These are phyloP conservation scores for Mythimna lalbum DNA, from an alignment of 2,888 invertebrate species.

Conservation along the genomic window DNA sequence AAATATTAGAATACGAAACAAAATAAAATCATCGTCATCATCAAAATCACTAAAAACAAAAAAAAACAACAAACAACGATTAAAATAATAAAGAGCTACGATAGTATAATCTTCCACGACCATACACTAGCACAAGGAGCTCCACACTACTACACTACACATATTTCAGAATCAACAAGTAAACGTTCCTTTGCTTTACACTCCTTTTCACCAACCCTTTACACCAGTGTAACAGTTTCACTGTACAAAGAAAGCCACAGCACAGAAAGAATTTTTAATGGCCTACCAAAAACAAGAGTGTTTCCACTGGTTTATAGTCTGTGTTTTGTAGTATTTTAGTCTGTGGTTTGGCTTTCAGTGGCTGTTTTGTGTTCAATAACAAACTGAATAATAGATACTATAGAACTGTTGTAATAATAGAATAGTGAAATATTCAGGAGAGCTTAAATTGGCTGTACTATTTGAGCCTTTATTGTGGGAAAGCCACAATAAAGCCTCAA, in stretches of 20 bases:
- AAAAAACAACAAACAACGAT: no score
- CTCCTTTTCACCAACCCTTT: constrained; percentile 34
- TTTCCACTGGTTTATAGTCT: not conserved
- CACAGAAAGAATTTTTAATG: constrained; percentile 49
- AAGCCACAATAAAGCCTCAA: no score
- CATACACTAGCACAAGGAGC: not conserved
- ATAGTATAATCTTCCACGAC: no score
- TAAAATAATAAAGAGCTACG: no score
- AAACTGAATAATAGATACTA: constrained; percentile 11
- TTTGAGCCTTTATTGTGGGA: not conserved
- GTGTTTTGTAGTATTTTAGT: constrained; percentile 22
- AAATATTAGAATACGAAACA: no score
- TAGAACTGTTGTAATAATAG: constrained; percentile 5
- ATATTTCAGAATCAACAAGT: constrained; percentile 40
- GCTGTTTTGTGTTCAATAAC: constrained; percentile 21
- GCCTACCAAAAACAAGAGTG: constrained; percentile 23
- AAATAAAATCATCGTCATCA: no score
- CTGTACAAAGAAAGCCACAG: constrained; percentile 40
- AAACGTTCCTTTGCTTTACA: not conserved
- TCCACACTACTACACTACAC: not conserved
- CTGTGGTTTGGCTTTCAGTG: constrained; percentile 5
- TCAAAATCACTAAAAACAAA: no score
- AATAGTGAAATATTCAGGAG: constrained; percentile 19
- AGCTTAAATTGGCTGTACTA: not conserved
- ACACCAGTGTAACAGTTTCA: constrained; percentile 18